Evolutionary conservation across 2,888 invertebrate genomes (phyloP).

Genomic region (Muschampia plurimacula): DNA sequence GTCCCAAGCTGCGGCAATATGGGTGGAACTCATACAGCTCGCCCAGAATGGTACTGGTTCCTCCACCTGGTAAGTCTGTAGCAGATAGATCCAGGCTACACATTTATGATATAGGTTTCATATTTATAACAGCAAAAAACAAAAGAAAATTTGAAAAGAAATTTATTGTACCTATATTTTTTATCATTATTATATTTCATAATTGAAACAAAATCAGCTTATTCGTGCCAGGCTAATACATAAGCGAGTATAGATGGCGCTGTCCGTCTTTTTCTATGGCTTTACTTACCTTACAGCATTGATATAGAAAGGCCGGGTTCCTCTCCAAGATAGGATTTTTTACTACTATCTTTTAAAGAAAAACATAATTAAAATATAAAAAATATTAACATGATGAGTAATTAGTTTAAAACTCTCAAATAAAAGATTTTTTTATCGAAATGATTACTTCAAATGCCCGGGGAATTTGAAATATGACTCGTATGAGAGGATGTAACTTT

Average conservation of each 20-base stretch:
- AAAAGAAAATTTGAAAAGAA: not conserved
- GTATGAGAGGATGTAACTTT: no score
- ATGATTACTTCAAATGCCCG: no score
- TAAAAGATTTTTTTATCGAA: no score
- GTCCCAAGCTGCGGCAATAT: not conserved
- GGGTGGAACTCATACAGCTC: no score
- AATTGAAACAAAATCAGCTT: constrained; percentile 2
- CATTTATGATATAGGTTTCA: no score
- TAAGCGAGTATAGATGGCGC: constrained; percentile 24
- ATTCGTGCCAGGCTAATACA: constrained; percentile 1
- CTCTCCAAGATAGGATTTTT: constrained; percentile 6
- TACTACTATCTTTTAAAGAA: not conserved
- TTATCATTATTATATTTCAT: not conserved
- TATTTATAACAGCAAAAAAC: no score
- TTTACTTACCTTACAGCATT: constrained; percentile 34
- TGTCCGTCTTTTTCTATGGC: constrained; percentile 30
- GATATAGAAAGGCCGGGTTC: constrained; percentile 17
- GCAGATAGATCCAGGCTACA: no score
- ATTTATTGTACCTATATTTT: not conserved
- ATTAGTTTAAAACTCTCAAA: not conserved
- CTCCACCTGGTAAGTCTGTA: no score
- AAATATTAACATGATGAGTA: not conserved
- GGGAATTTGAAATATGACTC: no score
- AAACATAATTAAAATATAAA: no score
- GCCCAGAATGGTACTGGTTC: no score